A percentile compares a stretch with the other conserved stretches of the same genome.
Conservation (phyloP, 1,140 invertebrate genomes). For the Sesamia nonagrioides region DNA sequence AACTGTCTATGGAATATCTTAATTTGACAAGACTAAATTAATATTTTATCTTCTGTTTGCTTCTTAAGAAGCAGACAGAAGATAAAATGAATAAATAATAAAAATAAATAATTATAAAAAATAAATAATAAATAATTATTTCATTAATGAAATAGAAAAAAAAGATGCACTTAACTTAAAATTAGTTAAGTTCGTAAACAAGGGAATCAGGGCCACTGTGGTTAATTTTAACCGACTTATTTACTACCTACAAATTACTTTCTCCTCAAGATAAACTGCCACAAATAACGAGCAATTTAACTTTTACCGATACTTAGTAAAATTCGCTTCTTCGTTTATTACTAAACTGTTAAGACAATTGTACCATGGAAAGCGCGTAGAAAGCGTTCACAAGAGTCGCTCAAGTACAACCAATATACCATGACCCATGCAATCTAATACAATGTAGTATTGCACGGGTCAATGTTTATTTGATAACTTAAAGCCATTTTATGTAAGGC, state of each 20-base stretch:
- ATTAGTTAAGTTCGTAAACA: too few relatives aligned
- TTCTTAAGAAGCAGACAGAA: too few relatives aligned
- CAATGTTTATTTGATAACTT: neutral
- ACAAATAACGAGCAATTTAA: neutral
- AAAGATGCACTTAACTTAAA: too few relatives aligned
- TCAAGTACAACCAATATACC: slow-evolving; percentile 6
- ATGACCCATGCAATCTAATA: neutral
- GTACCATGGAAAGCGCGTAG: slow-evolving; percentile 75
- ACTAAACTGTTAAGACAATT: slow-evolving; percentile 65
- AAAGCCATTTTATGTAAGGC: slow-evolving; percentile 15
- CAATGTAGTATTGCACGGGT: neutral
- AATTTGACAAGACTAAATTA: too few relatives aligned
- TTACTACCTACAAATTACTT: neutral
- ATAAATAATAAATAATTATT: too few relatives aligned
- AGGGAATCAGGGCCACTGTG: too few relatives aligned
- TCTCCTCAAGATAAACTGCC: neutral
- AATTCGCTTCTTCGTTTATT: slow-evolving; percentile 7
- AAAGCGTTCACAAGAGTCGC: slow-evolving; percentile 63
- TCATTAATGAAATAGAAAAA: too few relatives aligned
- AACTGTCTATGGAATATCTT: too few relatives aligned
- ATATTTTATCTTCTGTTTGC: too few relatives aligned
- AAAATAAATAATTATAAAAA: too few relatives aligned
- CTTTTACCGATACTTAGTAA: slow-evolving; percentile 19
- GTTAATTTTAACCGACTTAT: too few relatives aligned
- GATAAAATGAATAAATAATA: too few relatives aligned